A percentile compares a stretch with the other conserved stretches of the same genome.
Conservation (phyloP, 1,140 invertebrate genomes). For the Diabrotica virgifera region DNA sequence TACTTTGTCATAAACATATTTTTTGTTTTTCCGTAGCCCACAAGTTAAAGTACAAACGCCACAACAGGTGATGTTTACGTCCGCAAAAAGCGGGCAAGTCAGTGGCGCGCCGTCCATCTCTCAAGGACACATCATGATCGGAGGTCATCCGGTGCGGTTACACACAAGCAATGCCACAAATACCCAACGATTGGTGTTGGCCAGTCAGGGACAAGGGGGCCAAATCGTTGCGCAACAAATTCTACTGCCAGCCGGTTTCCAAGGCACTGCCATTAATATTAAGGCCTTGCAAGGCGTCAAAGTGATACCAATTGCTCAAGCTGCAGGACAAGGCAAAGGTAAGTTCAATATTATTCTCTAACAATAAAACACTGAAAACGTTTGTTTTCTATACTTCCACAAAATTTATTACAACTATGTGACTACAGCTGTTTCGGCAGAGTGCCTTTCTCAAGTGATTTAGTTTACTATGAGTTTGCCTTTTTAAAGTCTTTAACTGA, state of each 20-base stretch:
- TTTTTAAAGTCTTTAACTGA: too few species aligned
- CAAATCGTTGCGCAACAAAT: conserved; percentile 55
- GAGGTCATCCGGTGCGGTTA: conserved; percentile 44
- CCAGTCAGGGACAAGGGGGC: conserved; percentile 56
- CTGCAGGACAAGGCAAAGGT: conserved; percentile 42
- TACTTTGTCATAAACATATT: neutral
- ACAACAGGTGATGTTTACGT: conserved; percentile 23
- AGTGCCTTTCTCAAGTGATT: too few species aligned
- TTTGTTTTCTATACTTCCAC: too few species aligned
- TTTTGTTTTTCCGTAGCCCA: neutral
- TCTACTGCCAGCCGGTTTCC: conserved; percentile 54
- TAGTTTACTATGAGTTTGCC: too few species aligned
- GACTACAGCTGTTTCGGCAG: too few species aligned
- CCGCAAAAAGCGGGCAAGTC: conserved; percentile 9
- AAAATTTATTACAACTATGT: too few species aligned
- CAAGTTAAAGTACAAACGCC: conserved; percentile 29
- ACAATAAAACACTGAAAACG: too few species aligned
- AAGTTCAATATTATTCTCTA: neutral
- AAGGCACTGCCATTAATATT: conserved; percentile 59
- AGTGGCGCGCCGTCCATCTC: conserved; percentile 10
- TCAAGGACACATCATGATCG: conserved; percentile 47
- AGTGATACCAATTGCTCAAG: conserved; percentile 58
- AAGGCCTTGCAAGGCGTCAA: conserved; percentile 68
- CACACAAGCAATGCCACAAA: conserved; percentile 36
- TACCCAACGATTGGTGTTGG: conserved; percentile 59